Evolutionary conservation across 2,888 invertebrate genomes (phyloP).

Genomic region (Platycnemis pennipes): DNA sequence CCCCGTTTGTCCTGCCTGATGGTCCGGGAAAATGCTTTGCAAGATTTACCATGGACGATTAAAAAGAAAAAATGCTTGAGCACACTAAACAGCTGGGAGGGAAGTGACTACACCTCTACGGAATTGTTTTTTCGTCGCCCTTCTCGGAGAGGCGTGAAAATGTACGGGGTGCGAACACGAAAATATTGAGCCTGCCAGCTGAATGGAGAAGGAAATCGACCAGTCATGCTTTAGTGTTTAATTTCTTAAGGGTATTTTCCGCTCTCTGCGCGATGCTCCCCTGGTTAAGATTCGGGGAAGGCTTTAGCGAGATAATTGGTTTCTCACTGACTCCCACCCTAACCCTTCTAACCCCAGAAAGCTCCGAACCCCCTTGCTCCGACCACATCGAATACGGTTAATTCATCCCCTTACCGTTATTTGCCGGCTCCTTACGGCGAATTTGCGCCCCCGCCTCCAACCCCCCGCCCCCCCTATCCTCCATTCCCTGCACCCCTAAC

Average conservation of each 20-base stretch:
- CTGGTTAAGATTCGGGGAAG: not conserved
- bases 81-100: not conserved
- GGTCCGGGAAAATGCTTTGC: not conserved
- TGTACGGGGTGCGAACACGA: not conserved
- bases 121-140: not conserved
- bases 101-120: not conserved
- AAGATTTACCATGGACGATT: not conserved
- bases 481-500: not conserved
- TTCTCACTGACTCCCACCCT: not conserved
- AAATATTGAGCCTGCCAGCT: not conserved
- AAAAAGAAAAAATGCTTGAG: not conserved
- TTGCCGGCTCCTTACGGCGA: not conserved
- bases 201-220: not conserved
- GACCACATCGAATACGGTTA: constrained; percentile 10
- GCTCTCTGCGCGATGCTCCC: not conserved
- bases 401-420: constrained; percentile 4
- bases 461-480: not conserved
- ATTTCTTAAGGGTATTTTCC: constrained; percentile 5
- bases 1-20: not conserved
- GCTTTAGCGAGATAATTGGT: constrained; percentile 17
- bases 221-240: not conserved
- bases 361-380: not conserved
- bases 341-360: not conserved
- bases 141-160: too few relatives aligned
- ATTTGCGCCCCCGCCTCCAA: not conserved